Evolutionary conservation across 2,888 invertebrate genomes (phyloP).

Genomic region (Hirtodrosophila duncani): DNA sequence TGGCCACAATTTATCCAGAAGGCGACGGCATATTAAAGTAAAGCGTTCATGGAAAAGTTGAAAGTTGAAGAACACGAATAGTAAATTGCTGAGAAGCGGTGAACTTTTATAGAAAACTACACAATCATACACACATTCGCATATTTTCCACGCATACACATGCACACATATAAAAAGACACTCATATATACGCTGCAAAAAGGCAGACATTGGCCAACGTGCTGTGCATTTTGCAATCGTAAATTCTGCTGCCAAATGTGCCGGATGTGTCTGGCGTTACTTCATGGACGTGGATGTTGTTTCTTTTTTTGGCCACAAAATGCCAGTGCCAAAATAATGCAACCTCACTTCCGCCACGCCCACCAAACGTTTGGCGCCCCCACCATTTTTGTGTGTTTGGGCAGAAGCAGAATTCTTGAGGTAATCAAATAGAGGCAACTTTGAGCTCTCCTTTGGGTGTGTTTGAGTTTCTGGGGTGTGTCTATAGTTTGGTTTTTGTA

Average conservation of each 20-base stretch:
- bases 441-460: no score
- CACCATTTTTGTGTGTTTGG: no score
- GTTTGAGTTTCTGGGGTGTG: no score
- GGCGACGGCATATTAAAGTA: conserved; percentile 38
- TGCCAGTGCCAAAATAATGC: conserved; percentile 20
- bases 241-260: conserved; percentile 54
- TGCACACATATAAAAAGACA: background rate
- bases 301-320: conserved; percentile 29
- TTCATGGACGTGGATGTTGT: no score
- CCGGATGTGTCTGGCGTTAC: conserved; percentile 57
- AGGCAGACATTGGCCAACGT: conserved; percentile 10
- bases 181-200: background rate
- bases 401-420: no score
- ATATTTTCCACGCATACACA: conserved; percentile 5
- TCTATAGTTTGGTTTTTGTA: no score
- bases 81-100: conserved; percentile 54
- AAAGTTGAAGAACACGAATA: conserved; percentile 62
- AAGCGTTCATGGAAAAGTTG: conserved; percentile 47
- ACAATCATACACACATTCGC: conserved; percentile 1
- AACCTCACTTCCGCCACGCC: conserved; percentile 43
- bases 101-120: conserved; percentile 43
- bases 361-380: no score
- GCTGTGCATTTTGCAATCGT: conserved; percentile 47
- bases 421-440: no score
- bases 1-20: conserved; percentile 58